phyloP scores from a whole-genome alignment of 1,140 invertebrate species.

The Aphis craccivora region DNA sequence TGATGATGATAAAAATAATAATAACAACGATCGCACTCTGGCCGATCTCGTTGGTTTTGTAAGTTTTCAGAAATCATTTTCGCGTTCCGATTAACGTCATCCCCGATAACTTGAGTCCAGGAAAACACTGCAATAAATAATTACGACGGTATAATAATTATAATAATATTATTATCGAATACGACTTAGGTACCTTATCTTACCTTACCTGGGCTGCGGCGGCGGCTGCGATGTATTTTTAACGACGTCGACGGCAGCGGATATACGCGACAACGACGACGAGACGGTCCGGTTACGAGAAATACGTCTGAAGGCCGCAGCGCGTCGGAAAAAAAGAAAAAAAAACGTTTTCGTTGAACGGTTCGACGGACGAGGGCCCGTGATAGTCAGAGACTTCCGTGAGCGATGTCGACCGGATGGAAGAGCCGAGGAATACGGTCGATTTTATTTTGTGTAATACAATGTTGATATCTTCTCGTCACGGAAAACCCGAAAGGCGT shows the following conservation, averaged over 20 bases:
- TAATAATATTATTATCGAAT: background rate
- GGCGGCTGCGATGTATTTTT: too few relatives aligned
- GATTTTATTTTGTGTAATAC: background rate
- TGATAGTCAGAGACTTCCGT: too few relatives aligned
- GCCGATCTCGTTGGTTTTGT: background rate
- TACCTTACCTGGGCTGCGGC: background rate
- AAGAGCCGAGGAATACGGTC: background rate
- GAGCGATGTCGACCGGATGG: background rate
- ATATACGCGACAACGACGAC: background rate
- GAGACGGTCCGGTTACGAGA: background rate
- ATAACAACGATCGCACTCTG: too few relatives aligned
- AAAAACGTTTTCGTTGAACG: background rate
- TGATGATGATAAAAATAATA: too few relatives aligned
- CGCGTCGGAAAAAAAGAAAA: background rate
- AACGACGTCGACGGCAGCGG: too few relatives aligned
- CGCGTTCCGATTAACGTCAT: background rate
- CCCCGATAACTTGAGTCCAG: background rate
- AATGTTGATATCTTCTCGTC: background rate
- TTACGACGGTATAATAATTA: background rate
- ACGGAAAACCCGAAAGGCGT: background rate
- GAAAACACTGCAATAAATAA: background rate
- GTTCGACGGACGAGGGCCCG: background rate
- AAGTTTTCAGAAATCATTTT: background rate
- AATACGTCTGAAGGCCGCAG: too few relatives aligned
- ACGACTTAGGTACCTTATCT: too few relatives aligned